Evolutionary conservation across 2,113 vertebrate genomes (phyloP), one percentile per base, ranked within the genome.

Genomic region (Mellivora capensis): DNA sequence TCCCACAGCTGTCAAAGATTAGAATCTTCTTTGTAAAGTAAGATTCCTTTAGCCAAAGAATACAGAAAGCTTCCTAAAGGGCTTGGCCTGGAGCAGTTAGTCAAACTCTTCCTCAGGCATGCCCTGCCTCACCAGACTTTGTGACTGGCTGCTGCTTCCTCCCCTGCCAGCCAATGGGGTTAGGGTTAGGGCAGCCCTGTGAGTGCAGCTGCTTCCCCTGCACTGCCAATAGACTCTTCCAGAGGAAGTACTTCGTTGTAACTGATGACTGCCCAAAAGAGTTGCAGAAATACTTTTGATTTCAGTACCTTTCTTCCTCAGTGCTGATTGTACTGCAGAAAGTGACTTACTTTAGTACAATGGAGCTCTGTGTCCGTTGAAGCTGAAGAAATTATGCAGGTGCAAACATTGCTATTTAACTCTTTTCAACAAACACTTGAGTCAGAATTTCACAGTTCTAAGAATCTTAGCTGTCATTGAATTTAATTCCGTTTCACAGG

Each of bases 391-490:
- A 71, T n/a, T 80, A 34, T 64, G 47, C 37, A 23, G 42, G 12
- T 94, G 52, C 42, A 89, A 96, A 76, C 57, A 44, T 54, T 52
- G 7, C 52, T 61, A 0, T 47, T 61, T 85, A 25, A 23, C 59
- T 29, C 67, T 83, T 59, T 86, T 27, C 37, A 39, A 31, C 54
- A 71, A 52, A 94, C 20, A 80, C 74, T 81, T 67, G 85, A 80
- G 20, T 54, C 37, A 86, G 52, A 81, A 87, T 71, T 97, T 95
- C 71, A 85, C 61, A 91, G 39, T 94, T 93, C 9, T 81, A 80
- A 76, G 42, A 88, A 71, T 64, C 82, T 83, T 72, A 54, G 72
- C 76, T 72, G 17, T 69, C 47, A 62, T 49, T 80, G 47, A 8
- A 59, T 95, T 77, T 90, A 34, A 15, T 91, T 64, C 3, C 23